These are phyloP conservation scores for Phalacrocorax carbo DNA, from an alignment of 2,113 vertebrate species.

Conservation along the genomic window DNA sequence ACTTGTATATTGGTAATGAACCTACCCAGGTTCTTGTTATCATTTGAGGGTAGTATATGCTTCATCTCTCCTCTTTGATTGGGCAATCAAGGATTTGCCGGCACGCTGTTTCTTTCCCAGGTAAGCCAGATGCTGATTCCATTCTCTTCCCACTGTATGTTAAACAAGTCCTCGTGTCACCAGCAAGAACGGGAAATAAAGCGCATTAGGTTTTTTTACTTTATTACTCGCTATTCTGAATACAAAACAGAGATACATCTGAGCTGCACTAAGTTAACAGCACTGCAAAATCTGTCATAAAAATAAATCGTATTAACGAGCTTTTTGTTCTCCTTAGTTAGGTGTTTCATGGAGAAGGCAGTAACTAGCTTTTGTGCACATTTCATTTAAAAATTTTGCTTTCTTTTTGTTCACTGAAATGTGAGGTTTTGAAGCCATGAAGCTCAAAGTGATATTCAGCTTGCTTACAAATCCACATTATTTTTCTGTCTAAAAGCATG, in stretches of 20 bases:
- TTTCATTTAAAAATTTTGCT: neutral
- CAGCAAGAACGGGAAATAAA: constrained; percentile 1
- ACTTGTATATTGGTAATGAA: constrained; percentile 26
- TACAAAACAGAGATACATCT: neutral
- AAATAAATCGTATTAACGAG: neutral
- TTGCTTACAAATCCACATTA: neutral
- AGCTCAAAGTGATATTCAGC: neutral
- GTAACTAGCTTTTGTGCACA: neutral
- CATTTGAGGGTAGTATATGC: neutral
- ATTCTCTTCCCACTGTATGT: neutral
- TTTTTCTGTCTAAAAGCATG: neutral
- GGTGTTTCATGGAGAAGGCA: neutral
- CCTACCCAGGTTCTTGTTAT: constrained; percentile 13
- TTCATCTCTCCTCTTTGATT: constrained; percentile 9
- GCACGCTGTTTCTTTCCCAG: neutral
- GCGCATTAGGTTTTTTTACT: neutral
- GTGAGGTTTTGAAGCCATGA: neutral
- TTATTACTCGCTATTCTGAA: neutral
- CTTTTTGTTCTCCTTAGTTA: neutral
- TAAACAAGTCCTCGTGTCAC: neutral
- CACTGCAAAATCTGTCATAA: neutral
- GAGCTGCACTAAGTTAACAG: neutral
- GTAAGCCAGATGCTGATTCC: neutral
- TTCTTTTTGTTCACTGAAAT: neutral
- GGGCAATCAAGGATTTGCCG: constrained; percentile 39